Conservation (phyloP, 1,140 invertebrate species). For the Drosophila elegans region DNA sequence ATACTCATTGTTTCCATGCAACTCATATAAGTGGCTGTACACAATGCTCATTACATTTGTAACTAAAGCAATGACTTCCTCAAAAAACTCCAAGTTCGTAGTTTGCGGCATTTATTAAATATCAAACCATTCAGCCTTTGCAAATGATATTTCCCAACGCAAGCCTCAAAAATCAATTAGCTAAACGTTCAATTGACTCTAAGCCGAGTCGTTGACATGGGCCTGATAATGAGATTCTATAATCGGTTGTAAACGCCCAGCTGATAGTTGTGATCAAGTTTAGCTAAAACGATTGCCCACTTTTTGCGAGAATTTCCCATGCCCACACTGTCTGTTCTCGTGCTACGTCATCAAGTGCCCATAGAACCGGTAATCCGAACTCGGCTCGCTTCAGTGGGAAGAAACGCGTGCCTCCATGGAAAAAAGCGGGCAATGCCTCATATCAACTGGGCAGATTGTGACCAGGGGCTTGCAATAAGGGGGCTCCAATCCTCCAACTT, state of each 20-base stretch:
- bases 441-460: conserved; percentile 10
- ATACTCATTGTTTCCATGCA: neutral
- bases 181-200: conserved; percentile 12
- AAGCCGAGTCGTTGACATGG: neutral
- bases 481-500: neutral
- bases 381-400: conserved; percentile 21
- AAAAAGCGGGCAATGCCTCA: conserved; percentile 41
- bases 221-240: conserved; percentile 13
- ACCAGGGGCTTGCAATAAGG: conserved; percentile 12
- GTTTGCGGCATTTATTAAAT: conserved; percentile 17
- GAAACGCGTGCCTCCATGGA: conserved; percentile 36
- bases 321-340: conserved; percentile 4
- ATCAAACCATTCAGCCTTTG: neutral
- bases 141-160: conserved; percentile 31
- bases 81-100: neutral
- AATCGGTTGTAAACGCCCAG: conserved; percentile 35
- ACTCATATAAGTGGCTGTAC: neutral
- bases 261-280: conserved; percentile 8
- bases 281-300: conserved; percentile 26
- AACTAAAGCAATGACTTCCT: neutral
- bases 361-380: conserved; percentile 42
- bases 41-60: no score
- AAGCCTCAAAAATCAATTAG: conserved; percentile 16
- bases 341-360: conserved; percentile 35
- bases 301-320: conserved; percentile 49